Base-by-base conservation (phyloP, 2,888 invertebrate genomes). In the Scaptomyza flava region DNA sequence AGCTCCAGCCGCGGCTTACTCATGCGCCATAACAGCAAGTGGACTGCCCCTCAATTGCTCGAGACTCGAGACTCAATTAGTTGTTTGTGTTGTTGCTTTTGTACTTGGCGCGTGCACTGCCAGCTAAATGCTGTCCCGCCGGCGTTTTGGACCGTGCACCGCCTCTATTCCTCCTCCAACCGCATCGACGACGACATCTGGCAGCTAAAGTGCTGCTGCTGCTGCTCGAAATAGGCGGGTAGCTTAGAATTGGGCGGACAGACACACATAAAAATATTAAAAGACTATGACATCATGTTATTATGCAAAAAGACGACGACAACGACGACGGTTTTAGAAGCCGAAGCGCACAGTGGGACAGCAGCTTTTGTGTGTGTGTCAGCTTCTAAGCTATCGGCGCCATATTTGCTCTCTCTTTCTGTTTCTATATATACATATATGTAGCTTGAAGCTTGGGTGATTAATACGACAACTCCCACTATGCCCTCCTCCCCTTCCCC, bases 41-140 rank as follows among this genome's bases (percentile, higher is more conserved):
- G 51, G 23, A 30, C 68, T 59, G 54, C 38, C 20, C 36, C 23
- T 53, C 45, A 68, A 69, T 69, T 69, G 59, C 27, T 31, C 12
- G 27, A 51, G 27, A 14, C 51, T 51, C 51, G 41, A 46, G 41
- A 46, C 41, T 67, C 46, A 46, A 59, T 63, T 54, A 46, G 17
- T 50, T 34, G 5, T 33, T 14, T 47, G 11, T 31, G 2, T 27
- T 31, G 2, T 27, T 46, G n/a, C 45, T 63, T 62, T 54, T 47
- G 69, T 66, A 74, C 77, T 83, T 86, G 82, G 82, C 82, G 86
- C 82, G 82, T 83, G 82, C 69, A 76, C 65, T 66, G 77, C 23
- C 75, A 54, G 12, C 30, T 45, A 14, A 46, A 72, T 60, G 43
- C 48, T 54, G 51, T 45, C 58, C 56, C 60, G 53, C 46, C 68